Evolutionary conservation across 2,888 invertebrate genomes (phyloP), one percentile per base, ranked within the genome.

Genomic region (Rhabditoides inermis): DNA sequence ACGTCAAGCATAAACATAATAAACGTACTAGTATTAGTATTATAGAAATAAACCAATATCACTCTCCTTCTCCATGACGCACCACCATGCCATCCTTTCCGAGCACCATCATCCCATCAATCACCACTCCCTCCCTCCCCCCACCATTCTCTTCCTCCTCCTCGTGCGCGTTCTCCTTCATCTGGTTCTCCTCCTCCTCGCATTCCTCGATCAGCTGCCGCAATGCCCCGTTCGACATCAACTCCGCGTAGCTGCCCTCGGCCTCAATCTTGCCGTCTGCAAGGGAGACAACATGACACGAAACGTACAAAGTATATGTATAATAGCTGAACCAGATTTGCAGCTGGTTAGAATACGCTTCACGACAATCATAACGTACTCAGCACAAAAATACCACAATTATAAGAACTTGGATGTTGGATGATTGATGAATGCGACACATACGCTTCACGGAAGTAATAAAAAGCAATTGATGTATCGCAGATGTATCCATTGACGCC

Each of bases 161-260:
- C 2, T 55, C 52, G n/a, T 46, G 45, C 12, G 26, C 49, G 20
- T 56, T 60, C 37, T 61, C 62, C 25, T 53, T 36, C 49, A 57
- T 48, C 32, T 60, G 53, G 7, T 53, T 45, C 45, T 61, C 61
- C 51, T 68, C 66, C 45, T 64, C 45, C 40, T 70, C 63, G 44
- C 73, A 74, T 52, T 74, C 72, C 25, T 65, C 62, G 41, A 74
- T 36, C 15, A 74, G 53, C 27, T 69, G 68, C 25, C 60, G 60
- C 27, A 74, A 59, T 3, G 69, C 70, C 23, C 72, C 74, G 37
- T 61, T 63, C 47, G 62, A 55, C 61, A 60, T 69, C 58, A 74
- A 45, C 37, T 75, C 74, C 5, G 57, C 55, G 45, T 72, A 75
- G 35, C 58, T 68, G 32, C 74, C 74, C 36, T 69, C 65, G 28